These are phyloP conservation scores for Cossypha dichroa DNA, from an alignment of 2,797 vertebrate genomes.

Conservation along the genomic window DNA sequence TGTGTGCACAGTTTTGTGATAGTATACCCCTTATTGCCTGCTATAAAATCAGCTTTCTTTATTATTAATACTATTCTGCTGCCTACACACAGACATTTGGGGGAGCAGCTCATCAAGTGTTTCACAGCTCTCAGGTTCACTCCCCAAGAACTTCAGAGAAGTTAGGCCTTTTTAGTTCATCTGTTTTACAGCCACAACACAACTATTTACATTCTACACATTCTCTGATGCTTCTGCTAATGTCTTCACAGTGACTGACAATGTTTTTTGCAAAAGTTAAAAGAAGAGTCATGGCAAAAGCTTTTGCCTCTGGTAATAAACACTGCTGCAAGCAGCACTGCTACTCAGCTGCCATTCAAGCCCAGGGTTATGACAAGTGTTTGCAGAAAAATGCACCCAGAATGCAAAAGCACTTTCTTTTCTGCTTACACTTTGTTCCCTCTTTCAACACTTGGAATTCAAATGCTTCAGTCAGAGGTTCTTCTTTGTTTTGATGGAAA, in stretches of 20 bases:
- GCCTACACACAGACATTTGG: not conserved
- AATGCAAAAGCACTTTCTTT: conserved; percentile 10
- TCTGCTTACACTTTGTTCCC: not conserved
- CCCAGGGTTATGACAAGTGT: not conserved
- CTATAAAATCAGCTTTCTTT: not conserved
- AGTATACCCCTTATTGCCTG: not conserved
- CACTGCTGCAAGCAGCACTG: not conserved
- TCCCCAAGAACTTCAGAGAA: not conserved
- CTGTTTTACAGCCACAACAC: not conserved
- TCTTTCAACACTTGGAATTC: not conserved
- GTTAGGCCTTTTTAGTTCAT: not conserved
- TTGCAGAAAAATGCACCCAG: not conserved
- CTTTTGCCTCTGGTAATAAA: conserved; percentile 25
- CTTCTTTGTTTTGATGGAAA: not conserved
- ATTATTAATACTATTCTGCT: not conserved
- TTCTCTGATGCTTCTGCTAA: not conserved
- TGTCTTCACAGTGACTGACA: not conserved
- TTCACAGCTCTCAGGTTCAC: not conserved
- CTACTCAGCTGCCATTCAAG: conserved; percentile 24
- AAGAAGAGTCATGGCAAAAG: not conserved
- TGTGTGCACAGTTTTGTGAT: not conserved
- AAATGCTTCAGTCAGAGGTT: conserved; percentile 4
- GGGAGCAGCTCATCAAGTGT: not conserved
- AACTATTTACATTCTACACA: not conserved
- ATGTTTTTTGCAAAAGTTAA: not conserved